Evolutionary conservation across 2,797 vertebrate species (phyloP).

Genomic region (Ambastaia sidthimunki): DNA sequence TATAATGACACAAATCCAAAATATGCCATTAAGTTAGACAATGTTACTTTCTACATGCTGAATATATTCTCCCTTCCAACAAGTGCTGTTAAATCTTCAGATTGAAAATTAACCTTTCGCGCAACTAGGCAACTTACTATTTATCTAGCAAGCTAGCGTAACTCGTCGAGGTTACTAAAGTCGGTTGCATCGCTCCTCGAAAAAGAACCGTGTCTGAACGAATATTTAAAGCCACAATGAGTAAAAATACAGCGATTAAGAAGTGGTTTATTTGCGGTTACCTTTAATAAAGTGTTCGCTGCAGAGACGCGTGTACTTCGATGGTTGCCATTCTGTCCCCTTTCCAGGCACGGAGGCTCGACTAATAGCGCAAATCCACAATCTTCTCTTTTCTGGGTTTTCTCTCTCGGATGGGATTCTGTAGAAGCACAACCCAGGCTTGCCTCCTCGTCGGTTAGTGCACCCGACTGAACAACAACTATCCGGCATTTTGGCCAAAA

Average conservation of each 20-base stretch:
- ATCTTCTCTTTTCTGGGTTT: slow-evolving; percentile 29
- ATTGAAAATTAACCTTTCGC: no score
- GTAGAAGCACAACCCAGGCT: slow-evolving; percentile 37
- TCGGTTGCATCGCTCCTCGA: neutral
- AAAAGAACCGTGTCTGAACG: neutral
- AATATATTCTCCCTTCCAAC: neutral
- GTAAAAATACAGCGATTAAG: neutral
- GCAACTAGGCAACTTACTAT: no score
- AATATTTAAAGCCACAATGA: neutral
- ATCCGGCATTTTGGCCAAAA: slow-evolving; percentile 29
- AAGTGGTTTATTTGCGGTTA: neutral
- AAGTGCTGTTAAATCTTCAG: neutral
- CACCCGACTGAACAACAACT: slow-evolving; percentile 41
- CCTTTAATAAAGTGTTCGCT: slow-evolving; percentile 5
- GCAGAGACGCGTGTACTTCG: slow-evolving; percentile 43
- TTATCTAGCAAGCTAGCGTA: no score
- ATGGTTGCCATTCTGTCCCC: slow-evolving; percentile 29
- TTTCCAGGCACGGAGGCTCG: slow-evolving; percentile 6
- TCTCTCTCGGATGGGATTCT: slow-evolving; percentile 38
- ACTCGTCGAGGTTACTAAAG: neutral
- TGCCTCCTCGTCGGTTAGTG: slow-evolving; percentile 35
- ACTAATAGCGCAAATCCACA: slow-evolving; percentile 45
- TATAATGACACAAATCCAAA: neutral
- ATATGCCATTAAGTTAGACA: neutral
- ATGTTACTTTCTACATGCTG: neutral